These are phyloP conservation scores for Cynodonichthys magdalenae DNA, from an alignment of 2,797 vertebrate species.

Conservation along the genomic window DNA sequence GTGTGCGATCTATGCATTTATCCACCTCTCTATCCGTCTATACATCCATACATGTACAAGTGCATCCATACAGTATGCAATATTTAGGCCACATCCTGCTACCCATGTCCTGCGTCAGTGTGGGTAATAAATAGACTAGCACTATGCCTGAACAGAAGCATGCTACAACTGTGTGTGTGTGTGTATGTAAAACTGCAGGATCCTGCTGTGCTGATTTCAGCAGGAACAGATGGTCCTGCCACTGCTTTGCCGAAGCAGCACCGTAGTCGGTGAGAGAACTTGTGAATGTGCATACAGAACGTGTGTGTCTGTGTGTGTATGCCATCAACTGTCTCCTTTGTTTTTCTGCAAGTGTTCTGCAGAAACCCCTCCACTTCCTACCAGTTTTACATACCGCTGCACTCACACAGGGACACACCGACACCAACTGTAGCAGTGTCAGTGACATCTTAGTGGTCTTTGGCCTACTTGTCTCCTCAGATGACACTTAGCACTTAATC, in stretches of 20 bases:
- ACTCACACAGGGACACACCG: constrained; percentile 9
- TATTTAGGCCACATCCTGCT: constrained; percentile 21
- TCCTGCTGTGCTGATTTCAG: constrained; percentile 74
- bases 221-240: constrained; percentile 74
- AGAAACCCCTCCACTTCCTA: constrained; percentile 11
- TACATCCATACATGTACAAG: constrained; percentile 11
- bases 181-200: constrained; percentile 16
- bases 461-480: constrained; percentile 64
- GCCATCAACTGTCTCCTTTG: constrained; percentile 37
- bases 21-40: constrained; percentile 1
- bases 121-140: constrained; percentile 70
- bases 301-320: constrained; percentile 26
- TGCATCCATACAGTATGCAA: constrained; percentile 5
- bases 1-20: constrained; percentile 22
- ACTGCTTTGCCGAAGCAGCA: constrained; percentile 48
- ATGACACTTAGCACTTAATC: constrained; percentile 72
- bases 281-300: constrained; percentile 33
- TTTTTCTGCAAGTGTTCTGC: constrained; percentile 36
- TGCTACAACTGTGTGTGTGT: constrained; percentile 44
- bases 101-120: constrained; percentile 56
- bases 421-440: constrained; percentile 39
- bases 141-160: constrained; percentile 57
- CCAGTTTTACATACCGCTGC: constrained; percentile 13
- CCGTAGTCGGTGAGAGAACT: constrained; percentile 50
- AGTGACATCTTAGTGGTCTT: constrained; percentile 67